phyloP scores from a whole-genome alignment of 2,888 invertebrate species.

The Lydus trimaculatus region DNA sequence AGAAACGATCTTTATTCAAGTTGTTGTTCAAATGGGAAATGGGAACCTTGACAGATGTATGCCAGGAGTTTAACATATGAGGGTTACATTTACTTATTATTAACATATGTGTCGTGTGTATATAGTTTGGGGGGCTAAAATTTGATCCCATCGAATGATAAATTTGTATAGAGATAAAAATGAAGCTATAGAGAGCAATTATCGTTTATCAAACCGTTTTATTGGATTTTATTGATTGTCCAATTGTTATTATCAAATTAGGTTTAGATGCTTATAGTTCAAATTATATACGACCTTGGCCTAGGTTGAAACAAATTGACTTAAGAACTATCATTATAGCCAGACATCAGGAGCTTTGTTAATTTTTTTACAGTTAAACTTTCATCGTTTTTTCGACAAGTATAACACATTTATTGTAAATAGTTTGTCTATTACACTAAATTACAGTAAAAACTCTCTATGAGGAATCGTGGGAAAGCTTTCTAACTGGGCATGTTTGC shows the following conservation, averaged over 20 bases:
- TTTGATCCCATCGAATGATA: no score
- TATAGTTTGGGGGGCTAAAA: background rate
- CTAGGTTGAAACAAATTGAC: background rate
- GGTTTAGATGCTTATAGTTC: background rate
- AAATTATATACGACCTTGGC: background rate
- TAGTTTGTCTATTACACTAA: background rate
- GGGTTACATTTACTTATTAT: background rate
- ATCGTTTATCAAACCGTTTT: background rate
- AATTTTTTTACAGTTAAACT: background rate
- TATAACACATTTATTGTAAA: background rate
- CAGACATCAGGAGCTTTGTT: background rate
- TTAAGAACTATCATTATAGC: background rate
- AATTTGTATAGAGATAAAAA: background rate
- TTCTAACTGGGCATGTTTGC: no score
- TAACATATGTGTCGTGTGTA: background rate
- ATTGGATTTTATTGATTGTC: background rate
- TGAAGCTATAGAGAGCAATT: background rate
- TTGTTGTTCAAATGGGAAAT: background rate
- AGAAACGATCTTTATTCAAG: background rate
- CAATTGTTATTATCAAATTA: background rate
- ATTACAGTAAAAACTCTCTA: background rate
- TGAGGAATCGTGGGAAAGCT: no score
- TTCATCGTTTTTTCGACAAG: background rate
- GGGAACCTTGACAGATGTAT: background rate
- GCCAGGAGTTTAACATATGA: background rate